phyloP scores from a whole-genome alignment of 2,113 vertebrate genomes.

The Hyaena hyaena region DNA sequence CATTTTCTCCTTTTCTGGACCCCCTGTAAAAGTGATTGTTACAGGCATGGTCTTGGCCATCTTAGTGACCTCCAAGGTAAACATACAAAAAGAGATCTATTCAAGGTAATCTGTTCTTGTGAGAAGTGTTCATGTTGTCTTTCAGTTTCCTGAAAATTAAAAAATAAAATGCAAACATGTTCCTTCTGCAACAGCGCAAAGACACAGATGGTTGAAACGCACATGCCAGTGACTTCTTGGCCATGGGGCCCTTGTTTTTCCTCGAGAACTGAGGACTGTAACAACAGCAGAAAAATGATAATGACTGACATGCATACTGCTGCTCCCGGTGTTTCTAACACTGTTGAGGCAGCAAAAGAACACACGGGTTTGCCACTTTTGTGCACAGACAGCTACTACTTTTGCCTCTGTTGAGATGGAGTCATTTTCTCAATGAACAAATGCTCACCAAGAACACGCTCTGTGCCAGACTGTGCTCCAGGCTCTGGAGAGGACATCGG shows the following conservation, averaged over 20 bases:
- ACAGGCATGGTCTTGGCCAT: background rate
- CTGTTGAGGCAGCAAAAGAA: background rate
- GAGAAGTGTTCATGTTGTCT: background rate
- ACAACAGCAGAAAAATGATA: background rate
- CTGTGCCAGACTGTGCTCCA: background rate
- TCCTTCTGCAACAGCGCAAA: background rate
- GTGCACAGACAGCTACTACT: background rate
- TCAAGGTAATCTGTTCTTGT: background rate
- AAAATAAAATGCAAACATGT: background rate
- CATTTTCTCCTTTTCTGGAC: background rate
- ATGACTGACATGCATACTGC: rapidly evolving
- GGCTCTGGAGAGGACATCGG: background rate
- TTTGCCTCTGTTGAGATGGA: background rate
- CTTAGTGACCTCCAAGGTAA: background rate
- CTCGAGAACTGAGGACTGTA: background rate
- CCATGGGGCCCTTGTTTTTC: background rate
- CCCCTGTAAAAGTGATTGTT: background rate
- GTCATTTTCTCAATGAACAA: background rate
- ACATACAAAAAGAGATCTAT: background rate
- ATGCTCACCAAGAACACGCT: background rate
- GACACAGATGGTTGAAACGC: background rate
- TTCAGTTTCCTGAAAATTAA: constrained; percentile 5
- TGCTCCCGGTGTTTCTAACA: background rate
- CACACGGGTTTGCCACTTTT: background rate
- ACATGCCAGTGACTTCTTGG: background rate